Conservation (phyloP, 2,888 invertebrate genomes). For the Hemaris fuciformis region DNA sequence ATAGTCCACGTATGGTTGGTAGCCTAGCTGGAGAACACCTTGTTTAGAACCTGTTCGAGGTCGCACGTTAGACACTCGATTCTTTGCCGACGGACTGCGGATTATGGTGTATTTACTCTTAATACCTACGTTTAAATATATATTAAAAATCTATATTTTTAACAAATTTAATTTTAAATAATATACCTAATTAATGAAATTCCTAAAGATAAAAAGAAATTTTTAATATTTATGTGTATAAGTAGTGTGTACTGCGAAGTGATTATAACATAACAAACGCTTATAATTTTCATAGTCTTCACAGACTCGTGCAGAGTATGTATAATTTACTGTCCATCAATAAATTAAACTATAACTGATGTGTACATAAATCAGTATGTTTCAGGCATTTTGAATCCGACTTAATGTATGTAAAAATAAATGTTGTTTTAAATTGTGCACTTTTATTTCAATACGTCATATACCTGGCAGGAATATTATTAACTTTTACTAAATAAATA, state of each 20-base stretch:
- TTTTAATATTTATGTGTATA: slow-evolving; percentile 77
- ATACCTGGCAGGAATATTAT: neutral
- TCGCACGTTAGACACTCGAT: slow-evolving; percentile 38
- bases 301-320: slow-evolving; percentile 33
- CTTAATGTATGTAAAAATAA: slow-evolving; percentile 82
- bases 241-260: slow-evolving; percentile 70
- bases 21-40: slow-evolving; percentile 56
- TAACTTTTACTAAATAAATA: neutral
- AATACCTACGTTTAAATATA: slow-evolving; percentile 68
- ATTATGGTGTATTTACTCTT: slow-evolving; percentile 43
- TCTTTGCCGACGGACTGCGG: slow-evolving; percentile 45
- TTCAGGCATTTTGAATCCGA: slow-evolving; percentile 81
- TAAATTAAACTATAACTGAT: slow-evolving; percentile 75
- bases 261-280: slow-evolving; percentile 58
- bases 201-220: slow-evolving; percentile 76
- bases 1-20: slow-evolving; percentile 47
- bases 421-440: slow-evolving; percentile 80
- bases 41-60: slow-evolving; percentile 46
- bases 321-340: slow-evolving; percentile 71
- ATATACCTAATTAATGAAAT: slow-evolving; percentile 76
- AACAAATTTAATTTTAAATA: slow-evolving; percentile 71
- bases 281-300: slow-evolving; percentile 63
- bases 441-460: slow-evolving; percentile 54
- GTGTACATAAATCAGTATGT: slow-evolving; percentile 80
- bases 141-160: slow-evolving; percentile 77